Conservation (phyloP, 37 sponge, comb jelly and placozoan species). For the Agelas oroides region DNA sequence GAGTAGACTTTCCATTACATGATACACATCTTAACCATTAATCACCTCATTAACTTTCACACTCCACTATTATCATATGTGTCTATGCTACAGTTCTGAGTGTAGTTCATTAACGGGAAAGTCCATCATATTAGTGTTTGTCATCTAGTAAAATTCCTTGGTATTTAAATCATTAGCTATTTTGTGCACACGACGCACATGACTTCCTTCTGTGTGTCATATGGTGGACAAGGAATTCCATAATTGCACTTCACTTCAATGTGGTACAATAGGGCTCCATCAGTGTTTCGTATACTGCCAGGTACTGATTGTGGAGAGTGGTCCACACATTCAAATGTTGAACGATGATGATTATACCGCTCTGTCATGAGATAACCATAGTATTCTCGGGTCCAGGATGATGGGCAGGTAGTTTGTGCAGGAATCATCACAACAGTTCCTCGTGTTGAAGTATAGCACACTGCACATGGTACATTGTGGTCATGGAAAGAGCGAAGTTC, state of each 20-base stretch:
- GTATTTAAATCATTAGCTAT: background rate
- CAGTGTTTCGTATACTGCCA: slow-evolving; percentile 16
- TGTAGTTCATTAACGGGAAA: too few relatives aligned
- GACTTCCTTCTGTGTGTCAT: slow-evolving; percentile 49
- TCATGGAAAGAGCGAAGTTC: background rate
- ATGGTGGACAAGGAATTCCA: slow-evolving; percentile 63
- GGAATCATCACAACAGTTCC: slow-evolving; percentile 46
- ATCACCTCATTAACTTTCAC: too few relatives aligned
- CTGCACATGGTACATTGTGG: slow-evolving; percentile 61
- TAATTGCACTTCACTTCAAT: slow-evolving; percentile 46
- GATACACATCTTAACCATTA: too few relatives aligned
- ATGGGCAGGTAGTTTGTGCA: slow-evolving; percentile 39
- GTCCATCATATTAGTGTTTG: too few relatives aligned
- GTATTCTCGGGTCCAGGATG: slow-evolving; percentile 65
- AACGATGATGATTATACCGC: background rate
- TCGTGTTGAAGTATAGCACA: slow-evolving; percentile 47
- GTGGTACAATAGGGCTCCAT: slow-evolving; percentile 50
- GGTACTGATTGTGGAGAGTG: slow-evolving; percentile 35
- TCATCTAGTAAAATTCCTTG: too few relatives aligned
- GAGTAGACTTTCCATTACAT: too few relatives aligned
- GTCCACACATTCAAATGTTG: slow-evolving; percentile 63
- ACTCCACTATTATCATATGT: too few relatives aligned
- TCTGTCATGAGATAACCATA: slow-evolving; percentile 60
- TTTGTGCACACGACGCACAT: slow-evolving; percentile 70
- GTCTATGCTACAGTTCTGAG: too few relatives aligned